phyloP scores from a whole-genome alignment of 2,797 vertebrate genomes.

The Platyrinchus mystaceus region DNA sequence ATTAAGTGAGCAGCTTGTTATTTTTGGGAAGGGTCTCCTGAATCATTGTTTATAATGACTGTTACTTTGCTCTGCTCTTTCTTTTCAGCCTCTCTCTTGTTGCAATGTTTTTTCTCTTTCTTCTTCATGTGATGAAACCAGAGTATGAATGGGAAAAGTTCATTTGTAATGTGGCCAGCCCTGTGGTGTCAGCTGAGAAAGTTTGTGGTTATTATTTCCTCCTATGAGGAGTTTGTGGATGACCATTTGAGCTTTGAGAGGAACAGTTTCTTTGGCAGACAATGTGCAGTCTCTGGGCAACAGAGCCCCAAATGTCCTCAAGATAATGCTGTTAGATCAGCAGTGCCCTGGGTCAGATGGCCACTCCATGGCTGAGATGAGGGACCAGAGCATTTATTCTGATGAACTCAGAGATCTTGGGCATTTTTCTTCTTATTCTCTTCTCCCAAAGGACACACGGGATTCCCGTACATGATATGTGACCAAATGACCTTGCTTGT shows the following conservation, averaged over 20 bases:
- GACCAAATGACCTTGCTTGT: neutral
- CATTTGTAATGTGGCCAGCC: neutral
- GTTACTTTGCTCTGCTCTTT: neutral
- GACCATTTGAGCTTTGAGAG: neutral
- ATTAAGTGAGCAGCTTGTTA: neutral
- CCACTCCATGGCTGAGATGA: neutral
- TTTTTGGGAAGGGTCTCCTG: conserved; percentile 32
- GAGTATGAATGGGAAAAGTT: conserved; percentile 33
- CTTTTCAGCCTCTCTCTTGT: neutral
- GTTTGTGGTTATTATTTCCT: conserved; percentile 49
- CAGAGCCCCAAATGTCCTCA: neutral
- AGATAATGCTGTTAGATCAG: neutral
- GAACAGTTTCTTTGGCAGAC: neutral
- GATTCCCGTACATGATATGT: neutral
- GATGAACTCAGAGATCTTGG: neutral
- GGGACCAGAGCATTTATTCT: neutral
- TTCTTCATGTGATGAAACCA: conserved; percentile 26
- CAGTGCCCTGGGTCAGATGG: neutral
- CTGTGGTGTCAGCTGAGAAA: conserved; percentile 5
- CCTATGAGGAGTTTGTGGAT: conserved; percentile 29
- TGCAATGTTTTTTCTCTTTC: neutral
- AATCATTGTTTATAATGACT: conserved; percentile 4
- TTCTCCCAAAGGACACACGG: neutral
- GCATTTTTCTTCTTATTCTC: neutral
- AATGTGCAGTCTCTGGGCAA: neutral